Percentiles rank a stretch among this genome's conserved stretches.
phyloP scores from a whole-genome alignment of 2,888 invertebrate genomes.

The Trachelus troglodyta region DNA sequence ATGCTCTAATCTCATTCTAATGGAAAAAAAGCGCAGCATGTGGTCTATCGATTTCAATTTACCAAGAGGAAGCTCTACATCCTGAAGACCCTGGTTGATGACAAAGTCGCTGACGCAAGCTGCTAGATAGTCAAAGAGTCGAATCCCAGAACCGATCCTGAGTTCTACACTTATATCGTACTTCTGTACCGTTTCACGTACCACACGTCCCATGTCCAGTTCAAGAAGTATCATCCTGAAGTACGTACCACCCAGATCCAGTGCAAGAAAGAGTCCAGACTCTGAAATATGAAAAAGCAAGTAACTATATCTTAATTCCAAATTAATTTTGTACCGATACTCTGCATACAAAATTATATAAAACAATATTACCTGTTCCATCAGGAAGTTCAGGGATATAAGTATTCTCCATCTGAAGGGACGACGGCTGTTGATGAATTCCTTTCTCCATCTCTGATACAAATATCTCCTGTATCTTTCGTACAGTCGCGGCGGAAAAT shows the following conservation, averaged over 20 bases:
- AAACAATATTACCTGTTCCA: slow-evolving; percentile 71
- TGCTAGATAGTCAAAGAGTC: slow-evolving; percentile 81
- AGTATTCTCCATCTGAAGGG: slow-evolving; percentile 82
- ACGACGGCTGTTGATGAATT: slow-evolving; percentile 73
- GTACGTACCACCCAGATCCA: slow-evolving; percentile 87
- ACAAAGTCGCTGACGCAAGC: slow-evolving; percentile 80
- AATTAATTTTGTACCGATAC: neutral
- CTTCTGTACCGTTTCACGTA: slow-evolving; percentile 73
- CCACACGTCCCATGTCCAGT: slow-evolving; percentile 69
- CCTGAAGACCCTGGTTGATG: slow-evolving; percentile 71
- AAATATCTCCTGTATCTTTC: slow-evolving; percentile 72
- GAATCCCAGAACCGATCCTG: slow-evolving; percentile 73
- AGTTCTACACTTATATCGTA: slow-evolving; percentile 73
- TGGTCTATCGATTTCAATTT: slow-evolving; percentile 45
- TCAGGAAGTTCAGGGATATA: slow-evolving; percentile 80
- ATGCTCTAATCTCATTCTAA: neutral
- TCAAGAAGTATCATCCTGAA: slow-evolving; percentile 79
- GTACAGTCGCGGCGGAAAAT: slow-evolving; percentile 66
- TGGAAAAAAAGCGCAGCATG: neutral
- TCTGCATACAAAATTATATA: neutral
- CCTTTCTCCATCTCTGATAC: slow-evolving; percentile 74
- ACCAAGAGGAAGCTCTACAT: slow-evolving; percentile 75
- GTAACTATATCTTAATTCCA: neutral
- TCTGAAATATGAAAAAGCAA: slow-evolving; percentile 51
- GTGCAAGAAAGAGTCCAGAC: slow-evolving; percentile 79